A percentile compares a stretch with the other conserved stretches of the same genome.
These are phyloP conservation scores for Mythimna impura DNA, from an alignment of 2,888 invertebrate species.

Conservation along the genomic window DNA sequence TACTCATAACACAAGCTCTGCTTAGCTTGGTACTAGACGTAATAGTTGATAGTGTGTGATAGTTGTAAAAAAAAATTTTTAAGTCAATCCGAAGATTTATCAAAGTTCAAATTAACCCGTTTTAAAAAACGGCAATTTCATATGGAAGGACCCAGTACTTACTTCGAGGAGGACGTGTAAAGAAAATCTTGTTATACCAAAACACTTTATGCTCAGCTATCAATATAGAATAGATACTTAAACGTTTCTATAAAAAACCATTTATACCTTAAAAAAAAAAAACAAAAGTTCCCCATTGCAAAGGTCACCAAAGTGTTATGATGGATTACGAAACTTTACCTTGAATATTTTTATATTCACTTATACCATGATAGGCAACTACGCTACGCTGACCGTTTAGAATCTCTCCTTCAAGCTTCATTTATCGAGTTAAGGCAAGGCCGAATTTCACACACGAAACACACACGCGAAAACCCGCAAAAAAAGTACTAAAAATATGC, in stretches of 20 bases:
- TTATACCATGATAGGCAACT: conserved; percentile 61
- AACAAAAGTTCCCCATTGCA: conserved; percentile 29
- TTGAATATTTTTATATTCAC: conserved; percentile 62
- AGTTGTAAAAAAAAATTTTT: too few relatives aligned
- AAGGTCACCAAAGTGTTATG: conserved; percentile 50
- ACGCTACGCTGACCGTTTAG: conserved; percentile 67
- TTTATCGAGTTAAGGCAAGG: conserved; percentile 84
- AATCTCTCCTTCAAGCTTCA: conserved; percentile 83
- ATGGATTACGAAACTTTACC: conserved; percentile 58
- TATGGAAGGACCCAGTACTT: not conserved
- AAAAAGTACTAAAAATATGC: conserved; percentile 70
- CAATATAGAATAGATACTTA: not conserved
- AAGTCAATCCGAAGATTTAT: too few relatives aligned
- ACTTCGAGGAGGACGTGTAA: not conserved
- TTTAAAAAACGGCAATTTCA: too few relatives aligned
- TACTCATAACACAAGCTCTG: too few relatives aligned
- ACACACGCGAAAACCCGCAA: conserved; percentile 72
- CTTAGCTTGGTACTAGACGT: too few relatives aligned
- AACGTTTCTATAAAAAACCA: not conserved
- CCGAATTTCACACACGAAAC: conserved; percentile 74
- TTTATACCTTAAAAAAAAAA: not conserved
- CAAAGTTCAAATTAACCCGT: too few relatives aligned
- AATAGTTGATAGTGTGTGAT: too few relatives aligned
- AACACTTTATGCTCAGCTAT: not conserved
- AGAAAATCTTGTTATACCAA: not conserved